Evolutionary conservation across 2,888 invertebrate species (phyloP).

Genomic region (Onchidella celtica): DNA sequence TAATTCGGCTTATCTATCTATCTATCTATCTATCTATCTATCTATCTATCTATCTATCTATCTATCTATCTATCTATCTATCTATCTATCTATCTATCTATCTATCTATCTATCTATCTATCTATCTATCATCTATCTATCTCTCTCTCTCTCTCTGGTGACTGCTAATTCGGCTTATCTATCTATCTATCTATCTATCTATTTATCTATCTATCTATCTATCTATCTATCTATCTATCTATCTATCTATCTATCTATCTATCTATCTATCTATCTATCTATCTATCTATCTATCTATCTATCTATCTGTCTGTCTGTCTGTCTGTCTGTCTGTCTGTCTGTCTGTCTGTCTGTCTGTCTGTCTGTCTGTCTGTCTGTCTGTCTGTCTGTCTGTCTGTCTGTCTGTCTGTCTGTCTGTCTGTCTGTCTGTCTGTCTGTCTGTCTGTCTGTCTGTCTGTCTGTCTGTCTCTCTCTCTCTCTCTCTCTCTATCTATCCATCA

Average conservation of each 20-base stretch:
- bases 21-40: constrained; percentile 16
- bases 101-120: neutral
- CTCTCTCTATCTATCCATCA: no score
- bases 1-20: no score
- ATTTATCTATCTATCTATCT: no score
- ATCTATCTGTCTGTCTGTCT: constrained; percentile 9
- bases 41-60: constrained; percentile 24
- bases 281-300: constrained; percentile 8
- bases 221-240: neutral
- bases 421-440: no score
- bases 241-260: neutral
- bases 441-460: no score
- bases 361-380: constrained; percentile 13
- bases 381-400: no score
- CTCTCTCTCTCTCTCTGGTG: no score
- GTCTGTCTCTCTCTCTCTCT: no score
- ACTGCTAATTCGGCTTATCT: no score
- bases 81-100: constrained; percentile 26
- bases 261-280: constrained; percentile 8
- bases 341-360: constrained; percentile 22
- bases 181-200: no score
- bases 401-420: no score
- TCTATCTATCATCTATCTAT: no score
- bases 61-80: constrained; percentile 24
- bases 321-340: neutral